Evolutionary conservation across 1,140 invertebrate species (phyloP).

Genomic region (Drosophila guanche): DNA sequence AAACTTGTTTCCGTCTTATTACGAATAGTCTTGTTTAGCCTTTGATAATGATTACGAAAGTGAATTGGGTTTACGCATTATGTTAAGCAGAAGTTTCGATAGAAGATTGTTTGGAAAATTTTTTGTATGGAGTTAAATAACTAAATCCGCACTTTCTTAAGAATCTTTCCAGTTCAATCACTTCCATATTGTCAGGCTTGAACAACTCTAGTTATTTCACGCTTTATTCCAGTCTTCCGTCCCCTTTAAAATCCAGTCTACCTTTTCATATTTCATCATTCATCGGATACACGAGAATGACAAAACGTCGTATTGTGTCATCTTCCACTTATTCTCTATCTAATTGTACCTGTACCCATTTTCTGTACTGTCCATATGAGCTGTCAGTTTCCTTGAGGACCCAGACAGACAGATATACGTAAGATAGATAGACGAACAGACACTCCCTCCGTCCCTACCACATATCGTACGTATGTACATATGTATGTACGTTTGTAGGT

Average conservation of each 20-base stretch:
- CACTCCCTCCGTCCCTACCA: conserved; percentile 22
- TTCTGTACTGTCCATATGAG: conserved; percentile 39
- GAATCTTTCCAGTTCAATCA: no score
- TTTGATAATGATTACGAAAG: not conserved
- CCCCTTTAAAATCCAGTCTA: not conserved
- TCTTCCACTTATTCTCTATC: conserved; percentile 42
- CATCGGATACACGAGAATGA: conserved; percentile 2
- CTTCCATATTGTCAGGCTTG: no score
- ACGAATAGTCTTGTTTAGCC: not conserved
- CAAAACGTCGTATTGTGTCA: conserved; percentile 34
- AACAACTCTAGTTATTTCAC: no score
- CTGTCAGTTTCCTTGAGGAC: conserved; percentile 41
- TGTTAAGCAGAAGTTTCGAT: no score
- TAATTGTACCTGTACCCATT: conserved; percentile 61
- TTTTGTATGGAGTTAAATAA: no score
- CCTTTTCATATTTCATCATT: conserved; percentile 3
- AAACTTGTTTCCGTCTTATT: not conserved
- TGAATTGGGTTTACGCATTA: not conserved
- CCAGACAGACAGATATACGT: not conserved
- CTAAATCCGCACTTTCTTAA: no score
- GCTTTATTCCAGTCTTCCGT: no score
- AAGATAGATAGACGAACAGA: conserved; percentile 8
- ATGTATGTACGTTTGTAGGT: no score
- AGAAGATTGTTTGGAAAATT: no score
- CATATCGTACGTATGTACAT: conserved; percentile 9